Conservation (phyloP, 2,113 vertebrate genomes). For the Nesogale talazaci region DNA sequence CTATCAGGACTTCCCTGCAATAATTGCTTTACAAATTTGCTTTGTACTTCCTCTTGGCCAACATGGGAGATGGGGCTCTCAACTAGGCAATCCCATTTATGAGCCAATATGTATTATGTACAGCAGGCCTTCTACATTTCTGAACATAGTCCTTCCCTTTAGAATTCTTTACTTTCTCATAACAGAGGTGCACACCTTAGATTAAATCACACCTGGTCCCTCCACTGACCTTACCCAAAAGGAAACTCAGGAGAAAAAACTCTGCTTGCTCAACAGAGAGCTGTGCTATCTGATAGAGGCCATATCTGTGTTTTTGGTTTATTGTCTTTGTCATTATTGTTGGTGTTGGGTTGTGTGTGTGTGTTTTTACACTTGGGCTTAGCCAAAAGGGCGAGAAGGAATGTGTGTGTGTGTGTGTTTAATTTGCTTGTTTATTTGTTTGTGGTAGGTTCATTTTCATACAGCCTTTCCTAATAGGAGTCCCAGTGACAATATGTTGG, state of each 20-base stretch:
- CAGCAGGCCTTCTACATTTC: background rate
- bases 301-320: background rate
- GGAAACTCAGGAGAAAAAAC: background rate
- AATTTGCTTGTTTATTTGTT: background rate
- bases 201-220: background rate
- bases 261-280: background rate
- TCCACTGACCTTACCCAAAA: background rate
- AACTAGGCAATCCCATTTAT: background rate
- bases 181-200: background rate
- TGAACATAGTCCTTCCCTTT: constrained; percentile 8
- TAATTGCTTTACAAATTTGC: background rate
- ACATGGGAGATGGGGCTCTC: accelerated
- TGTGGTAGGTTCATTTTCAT: background rate
- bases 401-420: too few relatives aligned
- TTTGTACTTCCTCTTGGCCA: background rate
- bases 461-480: too few relatives aligned
- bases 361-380: too few relatives aligned
- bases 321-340: background rate
- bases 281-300: background rate
- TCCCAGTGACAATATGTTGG: too few relatives aligned
- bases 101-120: constrained; percentile 16
- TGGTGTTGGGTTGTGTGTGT: background rate
- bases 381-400: too few relatives aligned
- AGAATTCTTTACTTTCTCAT: background rate
- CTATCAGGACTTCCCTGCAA: background rate